Base-by-base conservation (phyloP, 2,888 invertebrate genomes). In the Tenthredo notha region DNA sequence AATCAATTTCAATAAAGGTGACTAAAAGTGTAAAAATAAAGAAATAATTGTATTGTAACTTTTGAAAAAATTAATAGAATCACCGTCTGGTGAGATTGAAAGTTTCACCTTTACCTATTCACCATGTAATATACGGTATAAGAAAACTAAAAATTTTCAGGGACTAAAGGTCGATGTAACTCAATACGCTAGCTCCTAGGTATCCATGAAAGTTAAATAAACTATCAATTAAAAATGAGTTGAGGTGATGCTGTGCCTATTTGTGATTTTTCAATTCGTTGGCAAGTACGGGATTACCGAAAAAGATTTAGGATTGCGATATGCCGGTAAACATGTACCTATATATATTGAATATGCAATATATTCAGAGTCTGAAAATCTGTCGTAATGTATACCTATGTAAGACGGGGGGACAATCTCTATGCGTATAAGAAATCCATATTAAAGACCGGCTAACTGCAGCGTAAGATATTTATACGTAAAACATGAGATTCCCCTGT, bases 81-180 rank as follows among this genome's bases (percentile, higher is more conserved):
- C 21, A 25, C 2, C 61, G 25, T 61, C 10, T 12, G 21, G 61
- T n/a, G 5, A 61, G 2, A 25, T 12, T 3, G 61, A 61, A 61
- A 54, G 10, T 61, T 25, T 25, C 25, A 61, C 61, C 61, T 25
- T 61, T 12, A 61, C 12, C 3, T 4, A 25, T 61, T 12, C 10
- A 25, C 21, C 21, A 9, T 25, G 61, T 12, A 25, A 5, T 7
- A 37, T 70, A n/a, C 70, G n/a, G n/a, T 70, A 37, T 37, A 37
- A 33, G 10, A 6, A 70, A 70, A 70, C 7, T n/a, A 15, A 33
- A 70, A 37, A 70, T 70, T 15, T 18, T 37, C 70, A 37, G 37
- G 37, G 37, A 70, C 70, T 5, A 70, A n/a, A 70, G 70, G 37
- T 70, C 70, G 37, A 37, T 37, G 70, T 70, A 61, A 37, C n/a